Percentiles rank a stretch among this genome's conserved stretches.
Evolutionary conservation across 1,140 invertebrate genomes (phyloP).

Genomic region (Heterodera carotae): DNA sequence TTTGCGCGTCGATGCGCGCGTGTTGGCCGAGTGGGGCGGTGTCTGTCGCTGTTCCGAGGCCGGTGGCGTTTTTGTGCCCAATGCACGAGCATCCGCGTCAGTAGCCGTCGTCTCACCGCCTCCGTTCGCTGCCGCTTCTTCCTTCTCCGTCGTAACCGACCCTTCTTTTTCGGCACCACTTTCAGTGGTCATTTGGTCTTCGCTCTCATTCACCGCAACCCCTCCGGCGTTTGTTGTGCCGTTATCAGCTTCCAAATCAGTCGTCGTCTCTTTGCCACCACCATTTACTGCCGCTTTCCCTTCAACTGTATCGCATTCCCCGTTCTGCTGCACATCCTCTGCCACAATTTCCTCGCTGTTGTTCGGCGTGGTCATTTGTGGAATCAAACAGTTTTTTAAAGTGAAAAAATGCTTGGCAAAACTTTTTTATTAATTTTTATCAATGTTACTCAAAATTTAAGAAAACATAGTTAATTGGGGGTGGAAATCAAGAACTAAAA

Average conservation of each 20-base stretch:
- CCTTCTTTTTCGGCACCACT: too few species aligned
- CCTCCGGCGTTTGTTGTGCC: background rate
- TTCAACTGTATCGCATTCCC: too few species aligned
- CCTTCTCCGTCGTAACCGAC: background rate
- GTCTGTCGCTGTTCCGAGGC: background rate
- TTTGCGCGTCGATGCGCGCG: slow-evolving; percentile 9
- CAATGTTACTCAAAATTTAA: too few species aligned
- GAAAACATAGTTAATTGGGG: too few species aligned
- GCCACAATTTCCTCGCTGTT: background rate
- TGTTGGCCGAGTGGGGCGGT: background rate
- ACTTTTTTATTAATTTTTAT: background rate
- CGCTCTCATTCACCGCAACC: too few species aligned
- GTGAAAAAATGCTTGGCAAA: background rate
- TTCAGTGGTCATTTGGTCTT: too few species aligned
- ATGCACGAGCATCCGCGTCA: background rate
- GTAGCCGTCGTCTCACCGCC: background rate
- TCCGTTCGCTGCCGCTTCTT: background rate
- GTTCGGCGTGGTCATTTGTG: background rate
- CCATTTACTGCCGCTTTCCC: background rate
- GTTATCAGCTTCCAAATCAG: background rate
- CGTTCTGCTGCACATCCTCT: background rate
- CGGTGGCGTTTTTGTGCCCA: background rate
- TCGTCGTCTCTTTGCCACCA: background rate
- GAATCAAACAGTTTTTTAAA: background rate
- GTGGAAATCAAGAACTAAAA: too few species aligned